These are phyloP conservation scores for Urechis unicinctus DNA, from an alignment of 2,888 invertebrate genomes.

Conservation along the genomic window DNA sequence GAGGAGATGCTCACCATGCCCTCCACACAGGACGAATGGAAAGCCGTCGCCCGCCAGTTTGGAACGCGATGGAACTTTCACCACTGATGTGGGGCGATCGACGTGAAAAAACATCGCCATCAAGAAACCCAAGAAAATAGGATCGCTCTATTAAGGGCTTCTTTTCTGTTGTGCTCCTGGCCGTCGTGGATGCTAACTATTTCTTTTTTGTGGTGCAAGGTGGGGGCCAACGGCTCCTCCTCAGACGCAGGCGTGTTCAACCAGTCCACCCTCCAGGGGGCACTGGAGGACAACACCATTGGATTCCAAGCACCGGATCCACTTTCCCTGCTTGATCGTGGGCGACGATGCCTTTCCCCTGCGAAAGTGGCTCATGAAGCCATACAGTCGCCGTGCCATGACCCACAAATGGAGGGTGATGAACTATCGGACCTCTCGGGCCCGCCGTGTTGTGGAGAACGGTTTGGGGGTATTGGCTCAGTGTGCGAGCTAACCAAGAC, in stretches of 20 bases:
- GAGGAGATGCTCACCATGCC: slow-evolving; percentile 3
- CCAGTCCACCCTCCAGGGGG: neutral
- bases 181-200: neutral
- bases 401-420: slow-evolving; percentile 3
- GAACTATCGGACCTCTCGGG: neutral
- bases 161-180: neutral
- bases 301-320: no score
- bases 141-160: neutral
- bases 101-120: neutral
- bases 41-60: neutral
- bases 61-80: neutral
- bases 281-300: slow-evolving; percentile 1
- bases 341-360: slow-evolving; percentile 4
- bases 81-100: neutral
- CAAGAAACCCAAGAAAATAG: neutral
- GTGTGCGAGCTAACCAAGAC: no score
- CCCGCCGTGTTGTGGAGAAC: slow-evolving; percentile 1
- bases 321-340: no score
- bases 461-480: neutral
- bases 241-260: neutral
- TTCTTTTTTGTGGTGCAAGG: neutral
- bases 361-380: slow-evolving; percentile 9
- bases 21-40: slow-evolving; percentile 2
- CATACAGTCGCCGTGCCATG: slow-evolving; percentile 7
- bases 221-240: neutral